A percentile compares a stretch with the other conserved stretches of the same genome.
Conservation (phyloP, 2,888 invertebrate genomes). For the Punctoribates punctum region DNA sequence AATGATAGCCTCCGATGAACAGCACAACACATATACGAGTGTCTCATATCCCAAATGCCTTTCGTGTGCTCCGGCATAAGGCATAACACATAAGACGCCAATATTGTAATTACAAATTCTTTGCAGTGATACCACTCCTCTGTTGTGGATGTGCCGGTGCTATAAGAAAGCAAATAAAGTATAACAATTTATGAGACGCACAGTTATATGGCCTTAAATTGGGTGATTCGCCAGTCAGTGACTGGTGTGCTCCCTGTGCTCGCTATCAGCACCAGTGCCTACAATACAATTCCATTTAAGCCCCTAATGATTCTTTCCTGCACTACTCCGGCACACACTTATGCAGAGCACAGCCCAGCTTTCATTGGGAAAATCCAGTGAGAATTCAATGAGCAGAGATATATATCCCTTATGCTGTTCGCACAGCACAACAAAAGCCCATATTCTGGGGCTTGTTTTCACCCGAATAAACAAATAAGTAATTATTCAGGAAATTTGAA, state of each 20-base stretch:
- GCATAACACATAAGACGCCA: too few relatives aligned
- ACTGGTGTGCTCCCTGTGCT: neutral
- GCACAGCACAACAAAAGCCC: neutral
- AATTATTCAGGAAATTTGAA: conserved; percentile 13
- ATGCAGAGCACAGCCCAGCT: neutral
- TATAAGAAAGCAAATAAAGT: conserved; percentile 25
- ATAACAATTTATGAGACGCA: conserved; percentile 26
- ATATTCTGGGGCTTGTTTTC: conserved; percentile 1
- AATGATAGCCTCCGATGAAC: neutral
- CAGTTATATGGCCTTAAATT: conserved; percentile 17
- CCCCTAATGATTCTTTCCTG: conserved; percentile 21
- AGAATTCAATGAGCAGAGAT: neutral
- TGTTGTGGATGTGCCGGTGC: neutral
- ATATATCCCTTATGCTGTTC: neutral
- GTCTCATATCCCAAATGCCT: conserved; percentile 13
- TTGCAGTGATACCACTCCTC: neutral
- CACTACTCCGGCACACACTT: neutral
- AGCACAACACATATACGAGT: neutral
- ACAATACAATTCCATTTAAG: conserved; percentile 19
- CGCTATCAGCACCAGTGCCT: conserved; percentile 12
- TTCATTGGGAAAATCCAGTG: neutral
- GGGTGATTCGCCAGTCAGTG: conserved; percentile 30
- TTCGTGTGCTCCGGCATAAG: neutral
- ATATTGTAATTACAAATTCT: conserved; percentile 17
- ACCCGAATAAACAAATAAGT: conserved; percentile 15